Conservation (phyloP, 2,797 vertebrate species). For the Gastrophryne carolinensis region DNA sequence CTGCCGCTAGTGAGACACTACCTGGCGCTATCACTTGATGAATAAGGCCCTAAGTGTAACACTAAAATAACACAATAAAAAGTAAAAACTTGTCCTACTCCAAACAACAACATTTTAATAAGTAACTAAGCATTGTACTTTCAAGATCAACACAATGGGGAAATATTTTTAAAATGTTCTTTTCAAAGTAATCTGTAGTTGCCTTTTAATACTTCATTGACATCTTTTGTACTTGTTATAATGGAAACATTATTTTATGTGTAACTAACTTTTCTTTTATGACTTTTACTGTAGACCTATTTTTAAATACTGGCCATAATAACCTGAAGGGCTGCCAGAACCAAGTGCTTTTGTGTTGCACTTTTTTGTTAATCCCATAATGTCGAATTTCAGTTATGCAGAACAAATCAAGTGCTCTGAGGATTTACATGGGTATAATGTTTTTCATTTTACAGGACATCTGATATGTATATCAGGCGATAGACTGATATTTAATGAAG, state of each 20-base stretch:
- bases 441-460: not conserved
- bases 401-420: not conserved
- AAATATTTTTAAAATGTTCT: too few relatives aligned
- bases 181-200: too few relatives aligned
- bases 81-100: too few relatives aligned
- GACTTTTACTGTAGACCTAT: not conserved
- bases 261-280: not conserved
- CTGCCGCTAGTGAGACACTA: too few relatives aligned
- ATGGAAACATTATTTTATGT: not conserved
- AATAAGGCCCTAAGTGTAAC: too few relatives aligned
- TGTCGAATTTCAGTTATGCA: not conserved
- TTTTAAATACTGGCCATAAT: constrained; percentile 5
- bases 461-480: not conserved
- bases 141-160: too few relatives aligned
- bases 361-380: not conserved
- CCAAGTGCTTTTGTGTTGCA: constrained; percentile 4
- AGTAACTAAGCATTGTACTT: too few relatives aligned
- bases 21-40: too few relatives aligned
- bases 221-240: not conserved
- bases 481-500: not conserved
- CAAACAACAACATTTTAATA: too few relatives aligned
- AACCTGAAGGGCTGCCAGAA: not conserved
- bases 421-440: not conserved
- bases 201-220: not conserved
- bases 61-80: too few relatives aligned